phyloP scores from a whole-genome alignment of 2,888 invertebrate species.

The Tetramorium bicarinatum region DNA sequence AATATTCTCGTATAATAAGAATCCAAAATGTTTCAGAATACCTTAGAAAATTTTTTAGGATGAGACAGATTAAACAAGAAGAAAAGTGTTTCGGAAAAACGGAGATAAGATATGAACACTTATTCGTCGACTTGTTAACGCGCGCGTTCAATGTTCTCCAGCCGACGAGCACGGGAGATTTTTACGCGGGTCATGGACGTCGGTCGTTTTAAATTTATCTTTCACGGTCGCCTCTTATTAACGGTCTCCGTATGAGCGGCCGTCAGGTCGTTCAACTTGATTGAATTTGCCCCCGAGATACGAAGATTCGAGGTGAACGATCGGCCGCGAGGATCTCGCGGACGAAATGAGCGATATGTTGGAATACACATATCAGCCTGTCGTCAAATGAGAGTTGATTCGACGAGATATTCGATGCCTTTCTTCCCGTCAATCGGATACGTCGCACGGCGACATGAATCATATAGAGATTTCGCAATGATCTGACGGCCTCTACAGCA shows the following conservation, averaged over 20 bases:
- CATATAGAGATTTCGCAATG: slow-evolving; percentile 9
- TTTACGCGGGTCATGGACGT: slow-evolving; percentile 75
- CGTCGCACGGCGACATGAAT: neutral
- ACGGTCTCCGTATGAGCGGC: slow-evolving; percentile 44
- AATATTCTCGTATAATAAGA: neutral
- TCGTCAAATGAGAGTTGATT: neutral
- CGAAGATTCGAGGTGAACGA: slow-evolving; percentile 70
- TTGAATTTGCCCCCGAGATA: slow-evolving; percentile 65
- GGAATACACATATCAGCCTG: neutral
- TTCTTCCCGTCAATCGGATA: neutral
- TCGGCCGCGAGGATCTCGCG: slow-evolving; percentile 47
- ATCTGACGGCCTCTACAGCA: neutral
- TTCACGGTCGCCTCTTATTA: slow-evolving; percentile 66
- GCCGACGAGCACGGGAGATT: slow-evolving; percentile 50
- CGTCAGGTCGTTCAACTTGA: slow-evolving; percentile 65
- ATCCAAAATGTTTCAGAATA: neutral
- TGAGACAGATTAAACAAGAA: neutral
- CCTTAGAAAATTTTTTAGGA: neutral
- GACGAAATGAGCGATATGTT: neutral
- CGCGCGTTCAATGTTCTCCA: neutral
- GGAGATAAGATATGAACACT: neutral
- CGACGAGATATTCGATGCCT: neutral
- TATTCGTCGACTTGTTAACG: neutral
- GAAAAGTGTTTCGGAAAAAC: neutral
- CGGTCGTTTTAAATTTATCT: slow-evolving; percentile 70